A percentile compares a stretch with the other conserved stretches of the same genome.
These are phyloP conservation scores for Dasyurus viverrinus DNA, from an alignment of 2,113 vertebrate species.

Conservation along the genomic window DNA sequence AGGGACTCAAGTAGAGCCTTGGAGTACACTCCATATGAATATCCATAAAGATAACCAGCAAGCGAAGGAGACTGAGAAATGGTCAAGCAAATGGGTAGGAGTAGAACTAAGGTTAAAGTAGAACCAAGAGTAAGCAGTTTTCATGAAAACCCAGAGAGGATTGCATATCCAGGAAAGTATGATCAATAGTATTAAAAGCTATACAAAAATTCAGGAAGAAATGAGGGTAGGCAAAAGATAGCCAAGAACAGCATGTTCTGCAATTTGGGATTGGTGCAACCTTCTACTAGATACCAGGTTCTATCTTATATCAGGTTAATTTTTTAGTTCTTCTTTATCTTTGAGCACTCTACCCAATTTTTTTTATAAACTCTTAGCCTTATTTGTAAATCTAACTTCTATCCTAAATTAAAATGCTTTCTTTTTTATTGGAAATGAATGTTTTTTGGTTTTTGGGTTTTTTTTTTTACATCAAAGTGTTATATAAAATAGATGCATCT, in stretches of 20 bases:
- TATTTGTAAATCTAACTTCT: conserved; percentile 62
- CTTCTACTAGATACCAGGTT: background rate
- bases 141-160: background rate
- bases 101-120: background rate
- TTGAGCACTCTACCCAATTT: conserved; percentile 36
- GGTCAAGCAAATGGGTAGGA: background rate
- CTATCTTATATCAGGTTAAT: background rate
- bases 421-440: conserved; percentile 51
- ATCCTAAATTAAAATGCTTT: conserved; percentile 37
- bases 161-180: background rate
- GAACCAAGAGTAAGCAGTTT: background rate
- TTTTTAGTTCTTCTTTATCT: conserved; percentile 19
- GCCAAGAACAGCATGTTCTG: background rate
- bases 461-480: conserved; percentile 56
- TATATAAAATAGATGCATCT: conserved; percentile 63
- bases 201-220: background rate
- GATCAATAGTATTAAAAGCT: background rate
- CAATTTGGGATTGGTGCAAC: background rate
- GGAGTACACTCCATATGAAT: background rate
- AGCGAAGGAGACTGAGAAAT: background rate
- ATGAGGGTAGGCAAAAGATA: background rate
- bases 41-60: background rate
- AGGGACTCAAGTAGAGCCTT: background rate
- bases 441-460: no score
- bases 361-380: conserved; percentile 29